Conservation (phyloP, 1,140 invertebrate species). For the Plutomurus gul region DNA sequence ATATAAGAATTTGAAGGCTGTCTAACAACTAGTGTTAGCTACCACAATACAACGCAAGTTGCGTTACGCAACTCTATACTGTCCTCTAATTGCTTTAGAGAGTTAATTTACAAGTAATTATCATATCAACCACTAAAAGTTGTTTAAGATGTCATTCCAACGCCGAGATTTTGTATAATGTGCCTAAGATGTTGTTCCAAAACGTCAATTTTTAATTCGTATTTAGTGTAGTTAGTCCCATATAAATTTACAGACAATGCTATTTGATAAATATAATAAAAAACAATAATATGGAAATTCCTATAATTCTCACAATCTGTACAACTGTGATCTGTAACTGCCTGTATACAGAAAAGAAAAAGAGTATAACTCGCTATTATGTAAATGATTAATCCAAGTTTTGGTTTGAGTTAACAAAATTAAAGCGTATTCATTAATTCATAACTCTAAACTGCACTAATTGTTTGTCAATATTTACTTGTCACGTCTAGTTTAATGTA, state of each 20-base stretch:
- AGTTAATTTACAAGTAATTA: background rate
- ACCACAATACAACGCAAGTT: no score
- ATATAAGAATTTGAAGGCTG: no score
- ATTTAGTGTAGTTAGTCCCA: background rate
- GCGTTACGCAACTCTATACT: no score
- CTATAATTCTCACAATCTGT: no score
- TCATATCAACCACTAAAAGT: no score
- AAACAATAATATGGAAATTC: no score
- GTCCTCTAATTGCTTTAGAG: background rate
- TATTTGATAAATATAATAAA: no score
- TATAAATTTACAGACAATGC: background rate
- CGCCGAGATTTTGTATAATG: background rate
- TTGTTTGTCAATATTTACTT: background rate
- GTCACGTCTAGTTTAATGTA: no score
- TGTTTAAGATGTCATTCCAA: constrained; percentile 7
- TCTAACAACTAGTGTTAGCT: no score
- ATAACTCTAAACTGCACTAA: background rate
- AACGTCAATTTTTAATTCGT: constrained; percentile 1
- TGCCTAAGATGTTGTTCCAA: constrained; percentile 11
- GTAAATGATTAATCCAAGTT: constrained; percentile 8
- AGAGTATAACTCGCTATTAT: no score
- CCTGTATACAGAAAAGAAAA: no score
- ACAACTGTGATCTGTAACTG: no score
- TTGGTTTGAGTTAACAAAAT: constrained; percentile 8
- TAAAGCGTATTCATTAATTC: constrained; percentile 1